Evolutionary conservation across 2,888 invertebrate genomes (phyloP).

Genomic region (Ceramica pisi): DNA sequence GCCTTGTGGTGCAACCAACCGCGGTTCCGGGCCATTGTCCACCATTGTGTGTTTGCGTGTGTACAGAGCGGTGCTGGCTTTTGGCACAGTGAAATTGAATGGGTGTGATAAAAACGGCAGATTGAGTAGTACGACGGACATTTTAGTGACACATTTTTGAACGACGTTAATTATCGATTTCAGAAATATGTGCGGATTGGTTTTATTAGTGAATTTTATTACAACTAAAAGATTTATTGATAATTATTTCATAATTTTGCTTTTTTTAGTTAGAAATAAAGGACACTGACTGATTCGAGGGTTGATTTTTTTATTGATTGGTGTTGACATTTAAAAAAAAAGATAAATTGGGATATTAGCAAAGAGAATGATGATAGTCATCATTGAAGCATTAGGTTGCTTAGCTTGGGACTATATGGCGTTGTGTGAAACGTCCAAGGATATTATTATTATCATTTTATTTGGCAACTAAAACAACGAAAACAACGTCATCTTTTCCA

Average conservation of each 20-base stretch:
- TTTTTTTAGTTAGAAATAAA: too few relatives aligned
- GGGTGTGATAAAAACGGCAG: slow-evolving; percentile 34
- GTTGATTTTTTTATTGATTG: too few relatives aligned
- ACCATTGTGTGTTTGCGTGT: slow-evolving; percentile 38
- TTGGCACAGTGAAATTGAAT: slow-evolving; percentile 52
- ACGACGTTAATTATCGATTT: background rate
- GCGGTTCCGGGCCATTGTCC: slow-evolving; percentile 64
- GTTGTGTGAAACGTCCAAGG: too few relatives aligned
- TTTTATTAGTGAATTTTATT: too few relatives aligned
- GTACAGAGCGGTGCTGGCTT: slow-evolving; percentile 38
- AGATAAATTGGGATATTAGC: too few relatives aligned
- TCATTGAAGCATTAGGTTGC: too few relatives aligned
- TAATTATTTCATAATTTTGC: too few relatives aligned
- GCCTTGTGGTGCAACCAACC: slow-evolving; percentile 63
- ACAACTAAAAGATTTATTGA: too few relatives aligned
- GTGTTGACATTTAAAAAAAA: too few relatives aligned
- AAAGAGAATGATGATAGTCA: background rate
- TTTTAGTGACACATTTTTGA: background rate
- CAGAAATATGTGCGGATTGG: background rate
- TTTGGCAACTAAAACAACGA: background rate
- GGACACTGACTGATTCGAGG: too few relatives aligned
- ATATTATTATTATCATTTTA: too few relatives aligned
- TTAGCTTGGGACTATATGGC: too few relatives aligned
- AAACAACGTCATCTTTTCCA: background rate
- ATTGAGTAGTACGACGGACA: slow-evolving; percentile 10